Evolutionary conservation across 2,888 invertebrate genomes (phyloP), one percentile per base, ranked within the genome.

Genomic region (Hololepta plana): DNA sequence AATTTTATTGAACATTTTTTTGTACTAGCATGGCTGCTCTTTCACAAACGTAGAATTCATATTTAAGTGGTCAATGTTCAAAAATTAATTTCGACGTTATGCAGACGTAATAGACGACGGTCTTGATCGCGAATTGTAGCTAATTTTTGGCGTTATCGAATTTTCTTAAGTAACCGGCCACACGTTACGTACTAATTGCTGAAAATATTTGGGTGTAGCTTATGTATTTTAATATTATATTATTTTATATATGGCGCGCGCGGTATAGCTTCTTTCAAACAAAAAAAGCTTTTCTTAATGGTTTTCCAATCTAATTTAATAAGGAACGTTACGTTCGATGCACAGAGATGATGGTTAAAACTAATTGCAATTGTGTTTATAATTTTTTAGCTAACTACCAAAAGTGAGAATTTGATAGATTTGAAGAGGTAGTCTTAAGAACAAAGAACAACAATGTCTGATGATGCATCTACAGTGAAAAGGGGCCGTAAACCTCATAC

Each of bases 381-480:
- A n/a, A n/a, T n/a, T n/a, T n/a, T n/a, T n/a, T n/a, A n/a, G n/a
- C n/a, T n/a, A n/a, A n/a, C n/a, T n/a, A n/a, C n/a, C n/a, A n/a
- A n/a, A n/a, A n/a, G n/a, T n/a, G n/a, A n/a, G n/a, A n/a, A n/a
- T n/a, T n/a, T n/a, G n/a, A n/a, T n/a, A n/a, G n/a, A n/a, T n/a
- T n/a, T n/a, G n/a, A n/a, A n/a, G n/a, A n/a, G n/a, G n/a, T n/a
- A n/a, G n/a, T n/a, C n/a, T n/a, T n/a, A n/a, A n/a, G n/a, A n/a
- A n/a, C n/a, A n/a, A n/a, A n/a, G n/a, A n/a, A n/a, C n/a, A 12
- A 45, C 29, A 29, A 53, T 54, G 54, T 53, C 53, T 23, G 55
- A 54, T 38, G 53, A 53, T 31, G 47, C 47, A 28, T 37, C 45
- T 14, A 53, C 58, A 20, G 53, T 57, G n/a, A 60, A 62, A 37